Percentiles rank a stretch among this genome's conserved stretches.
phyloP scores from a whole-genome alignment of 2,888 invertebrate species.

The Drosophila merina region DNA sequence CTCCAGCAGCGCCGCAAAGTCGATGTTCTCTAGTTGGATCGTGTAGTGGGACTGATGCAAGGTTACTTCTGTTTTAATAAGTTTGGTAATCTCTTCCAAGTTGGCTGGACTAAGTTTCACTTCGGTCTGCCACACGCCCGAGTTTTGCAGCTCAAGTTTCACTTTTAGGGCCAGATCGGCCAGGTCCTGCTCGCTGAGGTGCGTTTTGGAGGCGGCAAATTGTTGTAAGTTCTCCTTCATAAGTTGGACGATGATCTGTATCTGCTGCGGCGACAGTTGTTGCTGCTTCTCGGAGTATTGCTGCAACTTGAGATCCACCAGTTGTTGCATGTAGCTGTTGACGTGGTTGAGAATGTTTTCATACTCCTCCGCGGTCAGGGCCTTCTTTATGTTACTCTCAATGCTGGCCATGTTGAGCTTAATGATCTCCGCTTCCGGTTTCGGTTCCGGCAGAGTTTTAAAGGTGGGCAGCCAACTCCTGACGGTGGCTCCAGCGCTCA shows the following conservation, averaged over 20 bases:
- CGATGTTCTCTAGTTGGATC: constrained; percentile 74
- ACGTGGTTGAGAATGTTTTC: constrained; percentile 82
- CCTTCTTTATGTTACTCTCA: constrained; percentile 70
- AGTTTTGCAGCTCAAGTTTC: constrained; percentile 58
- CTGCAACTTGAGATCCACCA: constrained; percentile 79
- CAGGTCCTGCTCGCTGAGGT: constrained; percentile 72
- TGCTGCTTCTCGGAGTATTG: constrained; percentile 46
- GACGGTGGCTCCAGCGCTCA: constrained; percentile 56
- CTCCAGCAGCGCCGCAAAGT: constrained; percentile 81
- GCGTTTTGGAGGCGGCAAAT: constrained; percentile 48
- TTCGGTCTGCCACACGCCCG: constrained; percentile 51
- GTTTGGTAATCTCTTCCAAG: constrained; percentile 80
- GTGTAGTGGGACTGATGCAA: constrained; percentile 62
- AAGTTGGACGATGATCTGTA: constrained; percentile 73
- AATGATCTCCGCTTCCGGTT: constrained; percentile 40
- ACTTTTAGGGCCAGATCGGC: constrained; percentile 78
- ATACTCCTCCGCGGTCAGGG: constrained; percentile 81
- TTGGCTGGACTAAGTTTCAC: constrained; percentile 80
- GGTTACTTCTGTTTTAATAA: constrained; percentile 74
- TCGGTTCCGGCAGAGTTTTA: constrained; percentile 5
- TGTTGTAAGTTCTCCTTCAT: constrained; percentile 78
- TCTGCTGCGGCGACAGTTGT: constrained; percentile 68
- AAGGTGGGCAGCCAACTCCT: constrained; percentile 49
- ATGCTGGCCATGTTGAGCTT: constrained; percentile 63
- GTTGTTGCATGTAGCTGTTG: constrained; percentile 81